Evolutionary conservation across 1,140 invertebrate species (phyloP), one percentile per base, ranked within the genome.

Genomic region (Rhyzopertha dominica): DNA sequence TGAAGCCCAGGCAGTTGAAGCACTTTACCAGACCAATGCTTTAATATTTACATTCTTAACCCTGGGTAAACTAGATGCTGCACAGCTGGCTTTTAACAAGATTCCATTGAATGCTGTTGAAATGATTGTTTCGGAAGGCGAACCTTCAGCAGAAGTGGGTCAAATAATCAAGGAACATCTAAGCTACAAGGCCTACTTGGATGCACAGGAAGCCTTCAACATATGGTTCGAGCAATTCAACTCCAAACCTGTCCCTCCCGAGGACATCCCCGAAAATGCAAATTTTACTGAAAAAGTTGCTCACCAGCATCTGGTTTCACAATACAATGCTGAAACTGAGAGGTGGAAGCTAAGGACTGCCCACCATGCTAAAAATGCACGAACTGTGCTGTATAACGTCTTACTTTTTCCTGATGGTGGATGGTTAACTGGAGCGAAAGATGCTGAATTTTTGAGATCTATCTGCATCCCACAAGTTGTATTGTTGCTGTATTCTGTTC

Each of bases 201-300:
- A 89, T 60, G 90, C 87, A 2, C 76, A 91, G 40, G 88, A 94
- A 65, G 81, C 82, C 26, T 95, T 93, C 70, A 79, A 81, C 43
- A 84, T 88, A 56, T 95, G 92, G 92, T 90, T 90, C 52, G 77
- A 83, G 43, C 79, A 87, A 56, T 89, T 77, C 47, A 83, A 93
- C 59, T 80, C 77, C 1, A 83, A 84, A 67, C 92, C 91, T 2
- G 70, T 70, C 31, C 78, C 79, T 40, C 70, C 81, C 1, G 74
- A 79, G 31, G 66, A 72, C 5, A 62, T 81, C 30, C 57, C 70
- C 4, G 31, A 69, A 12, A 79, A 78, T 61, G 79, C 80, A 4
- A 79, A 81, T 20, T 95, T 94, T 56, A 84, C 89, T 1, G 90
- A 95, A 62, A 87, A 85, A 66, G 85, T 95, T 35, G 87, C 87